phyloP scores from a whole-genome alignment of 2,888 invertebrate genomes.

The Exocentrus adspersus region DNA sequence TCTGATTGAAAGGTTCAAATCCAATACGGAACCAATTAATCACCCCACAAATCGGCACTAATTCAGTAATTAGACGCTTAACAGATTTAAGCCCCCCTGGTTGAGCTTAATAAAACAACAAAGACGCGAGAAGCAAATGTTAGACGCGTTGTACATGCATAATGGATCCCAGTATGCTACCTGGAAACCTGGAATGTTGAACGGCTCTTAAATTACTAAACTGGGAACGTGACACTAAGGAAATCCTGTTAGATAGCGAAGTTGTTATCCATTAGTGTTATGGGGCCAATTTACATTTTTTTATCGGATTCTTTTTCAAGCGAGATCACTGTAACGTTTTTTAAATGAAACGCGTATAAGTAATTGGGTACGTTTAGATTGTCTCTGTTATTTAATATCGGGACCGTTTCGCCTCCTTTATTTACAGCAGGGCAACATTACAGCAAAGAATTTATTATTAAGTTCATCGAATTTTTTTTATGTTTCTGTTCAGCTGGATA shows the following conservation, averaged over 20 bases:
- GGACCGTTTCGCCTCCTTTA: too few relatives aligned
- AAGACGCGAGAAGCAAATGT: slow-evolving; percentile 6
- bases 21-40: too few relatives aligned
- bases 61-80: not conserved
- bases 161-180: slow-evolving; percentile 5
- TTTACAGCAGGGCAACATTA: too few relatives aligned
- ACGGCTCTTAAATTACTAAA: slow-evolving; percentile 20
- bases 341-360: not conserved
- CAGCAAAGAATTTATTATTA: too few relatives aligned
- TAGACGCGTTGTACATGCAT: slow-evolving; percentile 6
- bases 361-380: not conserved
- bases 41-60: not conserved
- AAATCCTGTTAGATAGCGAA: slow-evolving; percentile 15
- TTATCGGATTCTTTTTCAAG: slow-evolving; percentile 8
- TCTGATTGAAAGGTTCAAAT: too few relatives aligned
- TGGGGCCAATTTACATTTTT: slow-evolving; percentile 20
- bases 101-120: slow-evolving; percentile 9
- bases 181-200: slow-evolving; percentile 7
- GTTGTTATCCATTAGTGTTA: slow-evolving; percentile 18
- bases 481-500: too few relatives aligned
- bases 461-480: too few relatives aligned
- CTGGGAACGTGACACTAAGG: slow-evolving; percentile 22
- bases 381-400: too few relatives aligned
- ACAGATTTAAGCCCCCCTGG: not conserved
- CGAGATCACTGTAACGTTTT: not conserved